Evolutionary conservation across 2,797 vertebrate species (phyloP).

Genomic region (Masticophis lateralis): DNA sequence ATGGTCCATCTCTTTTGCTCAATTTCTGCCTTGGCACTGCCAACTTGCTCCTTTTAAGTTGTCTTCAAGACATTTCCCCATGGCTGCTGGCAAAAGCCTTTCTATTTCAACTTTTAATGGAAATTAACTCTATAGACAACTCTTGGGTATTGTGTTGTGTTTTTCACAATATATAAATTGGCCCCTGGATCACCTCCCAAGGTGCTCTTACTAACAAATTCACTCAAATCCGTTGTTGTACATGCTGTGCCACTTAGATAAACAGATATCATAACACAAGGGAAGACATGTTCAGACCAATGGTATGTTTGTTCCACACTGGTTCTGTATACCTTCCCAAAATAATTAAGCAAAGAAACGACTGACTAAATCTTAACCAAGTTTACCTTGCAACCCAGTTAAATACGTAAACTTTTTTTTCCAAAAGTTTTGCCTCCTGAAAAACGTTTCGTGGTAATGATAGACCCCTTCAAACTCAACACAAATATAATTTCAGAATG

Average conservation of each 20-base stretch:
- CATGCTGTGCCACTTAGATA: not conserved
- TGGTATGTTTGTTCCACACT: no score
- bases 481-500: not conserved
- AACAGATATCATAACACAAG: not conserved
- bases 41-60: slow-evolving; percentile 11
- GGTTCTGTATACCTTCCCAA: not conserved
- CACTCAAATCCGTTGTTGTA: not conserved
- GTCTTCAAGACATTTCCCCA: not conserved
- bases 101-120: not conserved
- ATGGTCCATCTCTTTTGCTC: slow-evolving; percentile 31
- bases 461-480: not conserved
- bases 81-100: slow-evolving; percentile 35
- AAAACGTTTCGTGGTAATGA: not conserved
- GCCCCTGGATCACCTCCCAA: not conserved
- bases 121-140: slow-evolving; percentile 1
- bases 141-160: not conserved
- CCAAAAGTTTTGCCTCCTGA: not conserved
- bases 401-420: not conserved
- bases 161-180: not conserved
- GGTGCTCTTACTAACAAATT: not conserved
- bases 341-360: not conserved
- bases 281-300: not conserved
- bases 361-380: not conserved
- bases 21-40: slow-evolving; percentile 37
- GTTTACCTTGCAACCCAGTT: not conserved